Conservation (phyloP, 1,140 invertebrate genomes). For the Nephila pilipes region DNA sequence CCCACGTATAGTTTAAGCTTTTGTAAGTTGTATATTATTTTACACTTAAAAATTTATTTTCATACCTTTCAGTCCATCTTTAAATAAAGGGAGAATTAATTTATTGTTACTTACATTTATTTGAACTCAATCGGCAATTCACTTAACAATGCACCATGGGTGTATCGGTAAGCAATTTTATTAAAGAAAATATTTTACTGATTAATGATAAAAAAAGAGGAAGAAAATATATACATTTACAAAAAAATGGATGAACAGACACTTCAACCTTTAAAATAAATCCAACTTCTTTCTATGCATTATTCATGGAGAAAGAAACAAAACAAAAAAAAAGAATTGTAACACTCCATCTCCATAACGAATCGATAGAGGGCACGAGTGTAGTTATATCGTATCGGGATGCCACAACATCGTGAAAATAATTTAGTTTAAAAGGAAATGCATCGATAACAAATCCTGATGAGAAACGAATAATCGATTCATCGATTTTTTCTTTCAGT, state of each 20-base stretch:
- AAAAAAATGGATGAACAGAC: not conserved
- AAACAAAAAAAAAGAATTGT: not conserved
- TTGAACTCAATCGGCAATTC: too few relatives aligned
- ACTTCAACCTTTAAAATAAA: not conserved
- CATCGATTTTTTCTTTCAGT: not conserved
- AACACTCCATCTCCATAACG: conserved; percentile 7
- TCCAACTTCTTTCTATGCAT: not conserved
- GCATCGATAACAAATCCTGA: not conserved
- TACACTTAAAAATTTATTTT: too few relatives aligned
- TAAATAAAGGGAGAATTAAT: too few relatives aligned
- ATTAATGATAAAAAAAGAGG: not conserved
- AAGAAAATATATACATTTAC: not conserved
- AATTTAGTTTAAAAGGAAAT: not conserved
- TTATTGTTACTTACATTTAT: too few relatives aligned
- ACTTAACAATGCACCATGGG: too few relatives aligned
- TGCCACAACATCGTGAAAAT: not conserved
- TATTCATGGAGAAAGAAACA: not conserved
- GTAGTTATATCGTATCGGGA: not conserved
- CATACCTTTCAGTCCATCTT: too few relatives aligned
- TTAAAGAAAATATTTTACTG: too few relatives aligned
- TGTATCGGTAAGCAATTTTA: too few relatives aligned
- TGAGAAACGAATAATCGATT: conserved; percentile 7
- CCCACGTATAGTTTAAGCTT: too few relatives aligned
- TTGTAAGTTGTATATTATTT: too few relatives aligned
- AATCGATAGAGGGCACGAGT: not conserved